Base-by-base conservation (phyloP, 2,113 vertebrate species). In the Nothobranchius furzeri region DNA sequence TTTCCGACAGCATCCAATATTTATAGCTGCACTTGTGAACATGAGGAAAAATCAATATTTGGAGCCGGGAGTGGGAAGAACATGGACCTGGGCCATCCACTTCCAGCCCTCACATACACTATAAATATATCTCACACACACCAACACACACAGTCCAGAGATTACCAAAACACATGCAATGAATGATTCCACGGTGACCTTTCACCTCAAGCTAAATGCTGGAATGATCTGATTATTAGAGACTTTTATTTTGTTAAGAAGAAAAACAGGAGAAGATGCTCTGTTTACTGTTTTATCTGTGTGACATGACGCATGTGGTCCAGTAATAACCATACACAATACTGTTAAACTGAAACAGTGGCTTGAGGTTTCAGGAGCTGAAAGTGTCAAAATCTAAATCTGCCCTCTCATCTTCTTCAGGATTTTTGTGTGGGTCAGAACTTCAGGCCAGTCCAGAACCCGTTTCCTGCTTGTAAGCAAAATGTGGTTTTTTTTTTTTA, bases 21-120 rank as follows among this genome's bases (percentile, higher is more conserved):
- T 78, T 84, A 77, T 87, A 88, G 70, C 73, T 56, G 17, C 36
- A 68, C 68, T 66, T n/a, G 51, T 6, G 25, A 58, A 17, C 13
- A 73, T 12, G 73, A 68, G 47, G 60, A 56, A 72, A 75, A 85
- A 88, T 91, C 84, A 72, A 91, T 87, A 70, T 2, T 35, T 4
- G n/a, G 55, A 51, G 66, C 85, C 53, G 0, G 11, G 2, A 69
- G 76, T 76, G 64, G 60, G 48, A 79, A 10, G 65, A 57, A 55
- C 40, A 79, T 84, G 61, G 70, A 52, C 61, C 66, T 56, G 20
- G 49, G 25, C 73, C 36, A 12, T 75, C 67, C 40, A 71, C 54
- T 30, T 53, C 64, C 68, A 50, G 40, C 67, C 48, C 64, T 48
- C 60, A 9, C 37, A 1, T 63, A 48, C 59, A 30, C 60, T 75